Conservation (phyloP, 2,113 vertebrate genomes). For the Polypterus bichir region DNA sequence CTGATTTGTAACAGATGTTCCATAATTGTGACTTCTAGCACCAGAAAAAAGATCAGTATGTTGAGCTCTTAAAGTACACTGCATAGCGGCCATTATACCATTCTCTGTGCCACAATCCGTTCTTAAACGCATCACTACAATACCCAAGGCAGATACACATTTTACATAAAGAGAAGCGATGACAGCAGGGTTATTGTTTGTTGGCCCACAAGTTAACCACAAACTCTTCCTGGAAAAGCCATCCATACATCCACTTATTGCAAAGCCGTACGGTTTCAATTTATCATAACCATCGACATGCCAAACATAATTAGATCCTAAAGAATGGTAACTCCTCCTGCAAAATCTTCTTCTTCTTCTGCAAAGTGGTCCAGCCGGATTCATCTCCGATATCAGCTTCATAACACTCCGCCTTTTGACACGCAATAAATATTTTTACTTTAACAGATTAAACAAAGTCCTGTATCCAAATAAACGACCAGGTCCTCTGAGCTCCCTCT, state of each 20-base stretch:
- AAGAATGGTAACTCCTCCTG: constrained; percentile 18
- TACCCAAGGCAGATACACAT: constrained; percentile 16
- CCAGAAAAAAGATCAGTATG: constrained; percentile 15
- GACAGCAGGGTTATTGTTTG: constrained; percentile 16
- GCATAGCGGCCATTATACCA: constrained; percentile 16
- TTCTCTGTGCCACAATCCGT: constrained; percentile 23
- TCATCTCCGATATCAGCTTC: constrained; percentile 18
- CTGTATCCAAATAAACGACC: constrained; percentile 16
- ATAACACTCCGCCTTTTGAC: constrained; percentile 21
- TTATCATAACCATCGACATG: constrained; percentile 25
- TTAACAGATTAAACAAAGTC: constrained; percentile 14
- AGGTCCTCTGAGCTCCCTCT: constrained; percentile 9
- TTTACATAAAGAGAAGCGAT: constrained; percentile 15
- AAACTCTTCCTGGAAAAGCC: constrained; percentile 23
- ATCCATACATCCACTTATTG: constrained; percentile 22
- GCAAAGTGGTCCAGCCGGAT: constrained; percentile 12
- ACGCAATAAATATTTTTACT: constrained; percentile 13
- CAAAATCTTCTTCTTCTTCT: constrained; percentile 15
- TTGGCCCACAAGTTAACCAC: constrained; percentile 22
- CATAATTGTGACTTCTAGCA: constrained; percentile 21
- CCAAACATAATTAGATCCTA: constrained; percentile 24
- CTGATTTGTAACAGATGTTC: constrained; percentile 17
- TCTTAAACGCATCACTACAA: constrained; percentile 16
- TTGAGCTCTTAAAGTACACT: constrained; percentile 11
- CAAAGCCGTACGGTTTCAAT: constrained; percentile 22